Conservation (phyloP, 2,888 invertebrate species). For the Drosophila austrosaltans region DNA sequence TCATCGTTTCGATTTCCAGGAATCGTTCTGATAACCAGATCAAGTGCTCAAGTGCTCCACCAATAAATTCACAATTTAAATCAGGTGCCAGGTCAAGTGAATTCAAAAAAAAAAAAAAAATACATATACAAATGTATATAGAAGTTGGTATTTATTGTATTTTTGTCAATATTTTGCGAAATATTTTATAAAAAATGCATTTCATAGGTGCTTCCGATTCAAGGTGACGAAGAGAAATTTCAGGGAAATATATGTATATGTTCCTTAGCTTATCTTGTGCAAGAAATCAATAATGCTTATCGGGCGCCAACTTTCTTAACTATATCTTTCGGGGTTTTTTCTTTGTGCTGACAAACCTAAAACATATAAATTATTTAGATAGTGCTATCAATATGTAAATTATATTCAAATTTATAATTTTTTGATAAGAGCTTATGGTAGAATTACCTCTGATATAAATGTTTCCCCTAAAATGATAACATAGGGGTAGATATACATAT, state of each 20-base stretch:
- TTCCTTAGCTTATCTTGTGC: not conserved
- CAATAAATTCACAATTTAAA: slow-evolving; percentile 29
- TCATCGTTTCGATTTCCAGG: slow-evolving; percentile 24
- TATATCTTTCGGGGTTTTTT: not conserved
- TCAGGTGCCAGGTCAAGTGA: slow-evolving; percentile 5
- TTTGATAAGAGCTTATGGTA: slow-evolving; percentile 26
- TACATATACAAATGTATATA: not conserved
- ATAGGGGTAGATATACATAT: not conserved
- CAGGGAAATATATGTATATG: not conserved
- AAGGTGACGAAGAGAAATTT: not conserved
- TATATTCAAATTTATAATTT: slow-evolving; percentile 18
- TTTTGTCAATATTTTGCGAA: not conserved
- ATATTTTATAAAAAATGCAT: not conserved
- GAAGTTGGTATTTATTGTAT: not conserved
- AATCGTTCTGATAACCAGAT: slow-evolving; percentile 17
- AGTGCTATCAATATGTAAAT: slow-evolving; percentile 37
- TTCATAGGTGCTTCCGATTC: slow-evolving; percentile 1
- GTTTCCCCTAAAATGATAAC: not conserved
- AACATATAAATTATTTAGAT: slow-evolving; percentile 12
- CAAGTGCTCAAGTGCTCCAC: slow-evolving; percentile 28
- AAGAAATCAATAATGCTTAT: slow-evolving; percentile 28
- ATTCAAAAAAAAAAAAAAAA: not conserved
- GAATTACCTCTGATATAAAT: not conserved
- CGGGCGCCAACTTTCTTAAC: slow-evolving; percentile 16
- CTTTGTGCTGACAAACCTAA: slow-evolving; percentile 8